Base-by-base conservation (phyloP, 2,888 invertebrate genomes). In the Apotomis betuletana region DNA sequence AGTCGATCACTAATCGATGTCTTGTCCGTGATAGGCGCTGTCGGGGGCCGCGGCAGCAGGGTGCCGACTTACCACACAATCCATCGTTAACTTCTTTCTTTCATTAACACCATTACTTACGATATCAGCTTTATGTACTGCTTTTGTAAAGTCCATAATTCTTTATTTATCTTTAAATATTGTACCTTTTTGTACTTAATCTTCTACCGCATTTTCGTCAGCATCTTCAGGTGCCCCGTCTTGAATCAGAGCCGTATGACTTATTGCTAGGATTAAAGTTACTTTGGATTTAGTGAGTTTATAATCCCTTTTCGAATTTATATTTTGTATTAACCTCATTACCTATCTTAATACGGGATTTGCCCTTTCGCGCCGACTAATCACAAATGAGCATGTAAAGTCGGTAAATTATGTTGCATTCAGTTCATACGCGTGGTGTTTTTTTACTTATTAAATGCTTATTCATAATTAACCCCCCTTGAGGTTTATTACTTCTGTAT, bases 1-100 rank as follows among this genome's bases (percentile, higher is more conserved):
- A 89, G 92, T 92, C 92, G 92, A 93, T 92, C 93, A 92, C 93
- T 93, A 93, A 93, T 93, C 93, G 93, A 92, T 92, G 93, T 92
- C 90, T 92, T 91, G 93, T 90, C 92, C 91, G 92, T 91, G 93
- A 93, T 92, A 92, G 90, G 88, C 92, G 82, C 93, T 84, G 92
- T 92, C 86, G 92, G 92, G 91, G 92, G 84, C 91, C 93, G 77
- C 91, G 92, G 90, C 92, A 89, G 92, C 91, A 92, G 93, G 93
- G 92, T 92, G 93, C 93, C 92, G 92, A 90, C 92, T 92, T 92
- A 92, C 93, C 92, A 92, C 93, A 93, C 93, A 93, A 93, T 92
- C 93, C 93, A 93, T 92, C 93, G 93, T 93, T 93, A 93, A 90
- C 92, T 92, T 91, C 90, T 91, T 91, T 91, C 88, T 91, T 92